Percentiles rank a stretch among this genome's conserved stretches.
These are phyloP conservation scores for Paramormyrops hopkinsi DNA, from an alignment of 2,797 vertebrate species.

Conservation along the genomic window DNA sequence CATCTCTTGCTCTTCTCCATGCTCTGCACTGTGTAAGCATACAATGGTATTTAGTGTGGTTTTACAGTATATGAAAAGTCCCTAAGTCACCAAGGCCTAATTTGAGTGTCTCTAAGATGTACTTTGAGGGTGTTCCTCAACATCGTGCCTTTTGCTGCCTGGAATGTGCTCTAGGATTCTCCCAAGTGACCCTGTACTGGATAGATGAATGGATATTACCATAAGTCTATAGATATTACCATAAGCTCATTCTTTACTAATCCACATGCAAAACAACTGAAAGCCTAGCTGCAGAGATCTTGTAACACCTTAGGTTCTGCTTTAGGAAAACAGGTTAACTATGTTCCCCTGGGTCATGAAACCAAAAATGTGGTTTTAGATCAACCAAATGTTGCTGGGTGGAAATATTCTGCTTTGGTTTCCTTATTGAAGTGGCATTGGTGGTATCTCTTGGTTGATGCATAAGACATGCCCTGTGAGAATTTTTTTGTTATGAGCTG, in stretches of 20 bases:
- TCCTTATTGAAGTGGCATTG: neutral
- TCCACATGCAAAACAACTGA: constrained; percentile 60
- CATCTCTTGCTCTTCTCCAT: neutral
- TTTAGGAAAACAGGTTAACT: constrained; percentile 33
- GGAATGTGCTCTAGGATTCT: constrained; percentile 22
- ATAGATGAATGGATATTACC: constrained; percentile 62
- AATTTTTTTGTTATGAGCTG: neutral
- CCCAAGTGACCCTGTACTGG: constrained; percentile 41
- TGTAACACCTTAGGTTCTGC: constrained; percentile 40
- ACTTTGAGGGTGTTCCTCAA: neutral
- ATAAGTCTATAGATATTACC: constrained; percentile 58
- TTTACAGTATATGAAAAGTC: neutral
- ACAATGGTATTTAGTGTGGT: neutral
- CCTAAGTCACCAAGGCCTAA: neutral
- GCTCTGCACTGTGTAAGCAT: neutral
- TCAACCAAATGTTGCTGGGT: neutral
- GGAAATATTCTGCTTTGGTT: neutral
- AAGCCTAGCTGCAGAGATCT: constrained; percentile 47
- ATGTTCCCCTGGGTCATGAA: constrained; percentile 27
- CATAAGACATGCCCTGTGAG: neutral
- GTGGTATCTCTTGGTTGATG: neutral
- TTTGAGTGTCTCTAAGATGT: neutral
- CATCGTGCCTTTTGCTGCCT: neutral
- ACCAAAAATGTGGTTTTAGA: neutral
- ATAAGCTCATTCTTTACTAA: constrained; percentile 65